Conservation (phyloP, 2,113 vertebrate genomes). For the Lanius ludovicianus region DNA sequence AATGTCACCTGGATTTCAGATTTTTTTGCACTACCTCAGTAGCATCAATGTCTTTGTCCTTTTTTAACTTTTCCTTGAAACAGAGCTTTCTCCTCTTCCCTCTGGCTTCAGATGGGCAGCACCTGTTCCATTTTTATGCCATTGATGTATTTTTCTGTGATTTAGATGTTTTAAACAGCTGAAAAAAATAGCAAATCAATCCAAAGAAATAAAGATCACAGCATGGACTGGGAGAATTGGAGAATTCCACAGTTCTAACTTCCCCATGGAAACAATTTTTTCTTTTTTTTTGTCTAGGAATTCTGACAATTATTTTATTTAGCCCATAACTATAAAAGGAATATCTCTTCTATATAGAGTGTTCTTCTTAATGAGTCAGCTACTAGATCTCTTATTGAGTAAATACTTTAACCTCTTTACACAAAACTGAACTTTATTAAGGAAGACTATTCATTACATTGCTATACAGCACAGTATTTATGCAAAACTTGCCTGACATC, state of each 20-base stretch:
- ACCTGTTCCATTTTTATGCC: neutral
- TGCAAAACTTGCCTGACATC: neutral
- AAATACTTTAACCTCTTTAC: neutral
- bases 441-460: fast-evolving
- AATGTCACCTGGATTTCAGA: neutral
- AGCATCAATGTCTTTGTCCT: neutral
- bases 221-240: neutral
- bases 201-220: neutral
- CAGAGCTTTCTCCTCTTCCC: neutral
- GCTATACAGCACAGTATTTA: neutral
- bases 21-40: neutral
- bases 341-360: neutral
- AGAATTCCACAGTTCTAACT: neutral
- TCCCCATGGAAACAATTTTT: neutral
- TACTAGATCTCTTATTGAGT: neutral
- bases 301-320: neutral
- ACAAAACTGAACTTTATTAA: neutral
- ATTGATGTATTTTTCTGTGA: neutral
- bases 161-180: neutral
- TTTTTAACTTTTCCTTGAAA: neutral
- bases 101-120: neutral
- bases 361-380: neutral
- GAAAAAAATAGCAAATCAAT: neutral
- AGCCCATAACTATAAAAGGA: neutral
- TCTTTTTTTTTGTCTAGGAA: neutral